These are phyloP conservation scores for Mastomys natalensis DNA, from an alignment of 2,113 vertebrate species.

Conservation along the genomic window DNA sequence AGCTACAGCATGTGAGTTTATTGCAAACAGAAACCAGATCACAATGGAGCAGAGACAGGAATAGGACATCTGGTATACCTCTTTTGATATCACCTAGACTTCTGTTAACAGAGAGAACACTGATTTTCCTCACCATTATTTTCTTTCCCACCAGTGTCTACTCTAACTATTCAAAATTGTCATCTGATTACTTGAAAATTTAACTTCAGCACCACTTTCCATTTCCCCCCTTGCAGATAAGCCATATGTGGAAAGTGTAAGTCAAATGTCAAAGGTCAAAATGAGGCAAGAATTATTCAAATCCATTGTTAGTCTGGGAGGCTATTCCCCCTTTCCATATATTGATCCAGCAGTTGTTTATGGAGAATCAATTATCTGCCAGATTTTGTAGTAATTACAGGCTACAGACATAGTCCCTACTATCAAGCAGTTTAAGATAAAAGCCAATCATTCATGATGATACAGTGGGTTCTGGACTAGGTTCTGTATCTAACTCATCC, in stretches of 20 bases:
- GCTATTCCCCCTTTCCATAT: neutral
- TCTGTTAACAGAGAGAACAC: neutral
- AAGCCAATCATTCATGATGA: fast-evolving
- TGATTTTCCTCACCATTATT: slow-evolving; percentile 27
- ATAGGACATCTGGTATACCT: neutral
- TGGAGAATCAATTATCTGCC: neutral
- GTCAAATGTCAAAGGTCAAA: slow-evolving; percentile 67
- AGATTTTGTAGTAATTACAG: neutral
- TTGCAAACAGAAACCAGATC: slow-evolving; percentile 31
- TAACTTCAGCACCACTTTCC: slow-evolving; percentile 49
- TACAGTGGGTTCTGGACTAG: fast-evolving
- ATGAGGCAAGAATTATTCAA: slow-evolving; percentile 49
- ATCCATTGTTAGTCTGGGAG: neutral
- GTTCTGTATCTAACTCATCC: fast-evolving
- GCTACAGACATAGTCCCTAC: neutral
- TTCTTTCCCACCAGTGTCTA: slow-evolving; percentile 37
- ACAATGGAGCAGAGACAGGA: neutral
- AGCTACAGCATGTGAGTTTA: neutral
- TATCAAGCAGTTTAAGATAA: neutral
- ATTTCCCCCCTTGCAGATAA: slow-evolving; percentile 38
- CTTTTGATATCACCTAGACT: neutral
- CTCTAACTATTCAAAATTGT: slow-evolving; percentile 64
- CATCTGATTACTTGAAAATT: slow-evolving; percentile 67
- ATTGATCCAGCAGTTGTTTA: neutral
- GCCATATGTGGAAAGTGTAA: slow-evolving; percentile 47